Evolutionary conservation across 2,888 invertebrate genomes (phyloP), one percentile per base, ranked within the genome.

Genomic region (Hirtodrosophila confusa): DNA sequence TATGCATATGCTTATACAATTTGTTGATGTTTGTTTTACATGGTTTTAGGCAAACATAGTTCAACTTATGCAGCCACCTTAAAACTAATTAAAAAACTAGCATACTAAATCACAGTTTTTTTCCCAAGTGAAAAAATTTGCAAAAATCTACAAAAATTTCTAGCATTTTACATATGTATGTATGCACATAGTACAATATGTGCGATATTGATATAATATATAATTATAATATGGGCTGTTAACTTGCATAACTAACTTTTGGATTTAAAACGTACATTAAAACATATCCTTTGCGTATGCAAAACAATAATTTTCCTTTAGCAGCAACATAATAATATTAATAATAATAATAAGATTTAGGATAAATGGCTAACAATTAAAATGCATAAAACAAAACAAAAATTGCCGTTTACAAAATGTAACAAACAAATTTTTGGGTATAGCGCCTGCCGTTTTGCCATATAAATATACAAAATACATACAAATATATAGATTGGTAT

Each of bases 11-110:
- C 36, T 64, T 63, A 45, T 36, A 65, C 45, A 71, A 50, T 65
- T 75, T 61, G 45, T 67, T 67, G 50, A 4, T 57, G 27, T 41
- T 31, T 49, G 49, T 50, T 63, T 57, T 63, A 49, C 39, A 77
- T 55, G 37, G 7, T 31, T 31, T 8, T 31, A 3, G 50, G 63
- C 78, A 35, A 47, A 41, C 70, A 71, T 24, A 57, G 33, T 57
- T 56, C 61, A 17, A 67, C 41, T 57, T 44, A 43, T 51, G 63
- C 50, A 67, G 80, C 63, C 57, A 50, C 43, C 64, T 88, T 88
- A 89, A 78, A 88, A 78, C 88, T 88, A 89, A 88, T 82, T 90
- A 84, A 89, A 88, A 89, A 89, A 85, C 89, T 90, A 90, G 85
- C 85, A 83, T 80, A 80, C 89, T 89, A 89, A 87, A 89, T 89